Conservation (phyloP, 1,140 invertebrate genomes). For the Diuraphis noxia region DNA sequence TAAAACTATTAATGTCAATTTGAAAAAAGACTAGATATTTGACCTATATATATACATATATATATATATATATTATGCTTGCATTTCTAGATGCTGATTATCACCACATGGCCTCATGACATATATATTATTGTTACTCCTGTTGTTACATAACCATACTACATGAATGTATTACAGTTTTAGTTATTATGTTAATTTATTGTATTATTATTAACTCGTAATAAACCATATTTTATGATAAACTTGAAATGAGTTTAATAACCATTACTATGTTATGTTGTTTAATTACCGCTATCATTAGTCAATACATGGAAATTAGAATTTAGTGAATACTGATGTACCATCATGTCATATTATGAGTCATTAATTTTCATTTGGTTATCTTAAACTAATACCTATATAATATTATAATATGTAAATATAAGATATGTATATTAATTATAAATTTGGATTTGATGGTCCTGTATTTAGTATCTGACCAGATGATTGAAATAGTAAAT, state of each 20-base stretch:
- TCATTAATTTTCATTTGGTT: background rate
- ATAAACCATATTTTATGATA: background rate
- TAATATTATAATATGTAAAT: conserved; percentile 1
- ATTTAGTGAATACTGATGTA: background rate
- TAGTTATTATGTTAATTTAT: background rate
- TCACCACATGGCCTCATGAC: background rate
- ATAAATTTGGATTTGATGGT: background rate
- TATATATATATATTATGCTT: background rate
- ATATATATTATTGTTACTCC: background rate
- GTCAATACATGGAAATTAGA: conserved; percentile 8
- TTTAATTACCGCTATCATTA: background rate
- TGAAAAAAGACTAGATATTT: background rate
- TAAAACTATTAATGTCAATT: background rate
- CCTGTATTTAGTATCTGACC: background rate
- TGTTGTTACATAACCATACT: background rate
- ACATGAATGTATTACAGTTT: background rate
- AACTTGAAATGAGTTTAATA: background rate
- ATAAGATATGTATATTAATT: background rate
- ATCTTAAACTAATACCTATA: background rate
- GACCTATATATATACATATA: background rate
- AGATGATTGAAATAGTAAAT: background rate
- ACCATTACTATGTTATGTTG: background rate
- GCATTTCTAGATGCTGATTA: background rate
- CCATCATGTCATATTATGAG: background rate
- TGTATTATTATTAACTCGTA: background rate